Percentiles rank a stretch among this genome's conserved stretches.
Conservation (phyloP, 2,113 vertebrate genomes). For the Sapayoa aenigma region DNA sequence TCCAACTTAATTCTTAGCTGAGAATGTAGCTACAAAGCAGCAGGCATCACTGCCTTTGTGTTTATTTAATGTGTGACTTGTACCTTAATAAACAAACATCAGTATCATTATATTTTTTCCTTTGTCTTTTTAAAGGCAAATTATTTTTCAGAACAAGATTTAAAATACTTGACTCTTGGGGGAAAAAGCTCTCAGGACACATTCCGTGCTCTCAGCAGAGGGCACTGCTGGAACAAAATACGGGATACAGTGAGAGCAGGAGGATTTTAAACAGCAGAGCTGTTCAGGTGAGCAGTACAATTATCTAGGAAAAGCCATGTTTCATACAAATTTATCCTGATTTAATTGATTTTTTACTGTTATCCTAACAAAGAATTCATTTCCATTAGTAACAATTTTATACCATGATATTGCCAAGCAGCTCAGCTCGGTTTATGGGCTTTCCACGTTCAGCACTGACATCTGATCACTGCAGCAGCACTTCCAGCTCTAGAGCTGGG, state of each 20-base stretch:
- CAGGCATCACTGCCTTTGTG: neutral
- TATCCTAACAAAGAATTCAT: neutral
- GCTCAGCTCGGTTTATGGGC: neutral
- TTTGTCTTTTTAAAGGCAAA: neutral
- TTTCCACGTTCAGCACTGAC: neutral
- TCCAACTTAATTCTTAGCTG: neutral
- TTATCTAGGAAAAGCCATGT: neutral
- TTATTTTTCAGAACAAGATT: neutral
- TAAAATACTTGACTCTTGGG: neutral
- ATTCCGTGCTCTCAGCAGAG: constrained; percentile 3
- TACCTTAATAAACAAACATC: neutral
- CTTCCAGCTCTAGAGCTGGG: neutral
- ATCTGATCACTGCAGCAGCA: neutral
- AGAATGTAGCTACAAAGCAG: neutral
- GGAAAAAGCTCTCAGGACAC: rapidly evolving
- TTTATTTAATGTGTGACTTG: neutral
- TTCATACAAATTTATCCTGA: neutral
- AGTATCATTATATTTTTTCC: neutral
- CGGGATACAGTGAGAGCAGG: rapidly evolving
- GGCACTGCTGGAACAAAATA: constrained; percentile 27
- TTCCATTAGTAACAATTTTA: neutral
- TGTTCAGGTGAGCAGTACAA: neutral
- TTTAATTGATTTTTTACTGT: neutral
- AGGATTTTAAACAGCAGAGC: neutral
- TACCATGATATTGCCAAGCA: neutral